These are phyloP conservation scores for Notocelia uddmanniana DNA, from an alignment of 2,888 invertebrate species.

Conservation along the genomic window DNA sequence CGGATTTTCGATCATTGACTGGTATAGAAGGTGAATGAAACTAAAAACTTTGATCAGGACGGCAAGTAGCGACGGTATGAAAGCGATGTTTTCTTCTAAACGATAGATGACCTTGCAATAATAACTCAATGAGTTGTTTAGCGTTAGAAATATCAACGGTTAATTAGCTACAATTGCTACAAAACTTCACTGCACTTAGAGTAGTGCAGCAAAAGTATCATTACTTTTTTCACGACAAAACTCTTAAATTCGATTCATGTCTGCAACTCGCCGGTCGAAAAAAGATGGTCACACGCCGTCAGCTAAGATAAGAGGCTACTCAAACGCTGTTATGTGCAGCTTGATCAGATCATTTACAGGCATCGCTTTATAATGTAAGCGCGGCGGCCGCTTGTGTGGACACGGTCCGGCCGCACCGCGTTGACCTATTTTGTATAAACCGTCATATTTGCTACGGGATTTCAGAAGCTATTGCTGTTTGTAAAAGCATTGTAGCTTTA, in stretches of 20 bases:
- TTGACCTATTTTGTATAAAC: slow-evolving; percentile 28
- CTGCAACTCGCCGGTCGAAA: slow-evolving; percentile 34
- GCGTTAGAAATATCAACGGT: neutral
- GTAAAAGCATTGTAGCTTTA: slow-evolving; percentile 1
- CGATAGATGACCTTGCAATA: neutral
- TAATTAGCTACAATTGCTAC: neutral
- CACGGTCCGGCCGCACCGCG: slow-evolving; percentile 7
- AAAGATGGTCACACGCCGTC: slow-evolving; percentile 42
- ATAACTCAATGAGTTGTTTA: neutral
- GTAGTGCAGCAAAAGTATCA: slow-evolving; percentile 1
- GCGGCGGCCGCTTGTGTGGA: slow-evolving; percentile 24
- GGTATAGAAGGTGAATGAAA: neutral
- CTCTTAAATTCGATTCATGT: slow-evolving; percentile 43
- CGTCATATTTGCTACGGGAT: slow-evolving; percentile 11
- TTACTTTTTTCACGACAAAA: slow-evolving; percentile 4
- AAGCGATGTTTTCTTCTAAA: too few species aligned
- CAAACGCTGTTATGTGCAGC: slow-evolving; percentile 51
- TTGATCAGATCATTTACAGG: slow-evolving; percentile 44
- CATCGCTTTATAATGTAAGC: slow-evolving; percentile 42
- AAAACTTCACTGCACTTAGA: slow-evolving; percentile 1
- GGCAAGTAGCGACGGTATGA: too few species aligned
- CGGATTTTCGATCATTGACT: neutral
- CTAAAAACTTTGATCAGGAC: neutral
- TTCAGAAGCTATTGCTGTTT: slow-evolving; percentile 18
- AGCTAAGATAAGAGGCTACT: slow-evolving; percentile 49